Conservation (phyloP, 2,888 invertebrate genomes). For the Helleia helle region DNA sequence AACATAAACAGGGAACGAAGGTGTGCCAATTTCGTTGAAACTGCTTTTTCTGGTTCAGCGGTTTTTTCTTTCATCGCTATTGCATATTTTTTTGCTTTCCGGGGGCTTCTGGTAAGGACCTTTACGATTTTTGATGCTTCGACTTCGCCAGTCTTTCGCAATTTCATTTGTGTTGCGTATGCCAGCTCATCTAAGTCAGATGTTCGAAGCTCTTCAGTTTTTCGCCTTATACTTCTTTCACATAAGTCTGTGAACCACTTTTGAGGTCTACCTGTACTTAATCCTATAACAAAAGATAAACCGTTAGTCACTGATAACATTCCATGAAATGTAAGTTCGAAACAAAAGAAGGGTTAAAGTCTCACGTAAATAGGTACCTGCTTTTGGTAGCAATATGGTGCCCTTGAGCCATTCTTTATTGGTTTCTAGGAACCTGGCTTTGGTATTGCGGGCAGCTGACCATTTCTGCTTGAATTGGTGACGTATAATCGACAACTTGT, state of each 20-base stretch:
- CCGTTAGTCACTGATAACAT: not conserved
- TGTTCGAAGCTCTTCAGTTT: constrained; percentile 15
- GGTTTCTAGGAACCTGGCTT: not conserved
- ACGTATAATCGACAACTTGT: no score
- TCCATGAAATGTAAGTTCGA: not conserved
- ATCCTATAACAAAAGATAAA: constrained; percentile 10
- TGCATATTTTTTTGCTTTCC: constrained; percentile 13
- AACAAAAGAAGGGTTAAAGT: no score
- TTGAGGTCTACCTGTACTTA: constrained; percentile 13
- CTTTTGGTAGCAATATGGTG: not conserved
- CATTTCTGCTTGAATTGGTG: no score
- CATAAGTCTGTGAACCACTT: constrained; percentile 15
- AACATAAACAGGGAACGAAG: constrained; percentile 9
- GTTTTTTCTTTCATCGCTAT: constrained; percentile 12
- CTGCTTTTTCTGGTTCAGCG: constrained; percentile 7
- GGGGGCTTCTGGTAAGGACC: constrained; percentile 7
- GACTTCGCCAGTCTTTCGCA: constrained; percentile 15
- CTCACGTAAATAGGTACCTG: no score
- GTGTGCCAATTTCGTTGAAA: constrained; percentile 13
- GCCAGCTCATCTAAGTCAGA: constrained; percentile 11
- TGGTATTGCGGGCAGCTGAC: no score
- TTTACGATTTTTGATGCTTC: constrained; percentile 19
- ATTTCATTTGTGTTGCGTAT: constrained; percentile 18
- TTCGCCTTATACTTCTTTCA: constrained; percentile 16
- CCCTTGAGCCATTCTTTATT: not conserved